Evolutionary conservation across 1,140 invertebrate species (phyloP).

Genomic region (Diabrotica virgifera): DNA sequence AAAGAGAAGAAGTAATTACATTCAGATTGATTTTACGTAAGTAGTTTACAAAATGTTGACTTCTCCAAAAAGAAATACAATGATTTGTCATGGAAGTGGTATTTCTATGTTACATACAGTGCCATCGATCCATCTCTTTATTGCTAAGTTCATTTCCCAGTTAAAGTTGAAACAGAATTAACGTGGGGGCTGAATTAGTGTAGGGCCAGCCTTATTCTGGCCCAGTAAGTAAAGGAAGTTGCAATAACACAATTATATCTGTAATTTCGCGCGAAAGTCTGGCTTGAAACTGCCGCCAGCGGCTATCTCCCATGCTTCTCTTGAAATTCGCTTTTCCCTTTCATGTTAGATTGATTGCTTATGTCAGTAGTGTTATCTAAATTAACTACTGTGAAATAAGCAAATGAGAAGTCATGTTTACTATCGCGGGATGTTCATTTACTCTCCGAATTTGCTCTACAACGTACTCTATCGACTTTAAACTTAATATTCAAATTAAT

Average conservation of each 20-base stretch:
- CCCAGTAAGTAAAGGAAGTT: slow-evolving; percentile 19
- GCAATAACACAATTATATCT: slow-evolving; percentile 29
- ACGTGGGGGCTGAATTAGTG: slow-evolving; percentile 3
- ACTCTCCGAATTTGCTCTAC: slow-evolving; percentile 2
- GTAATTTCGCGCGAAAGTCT: slow-evolving; percentile 25
- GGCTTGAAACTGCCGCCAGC: slow-evolving; percentile 19
- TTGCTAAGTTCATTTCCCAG: too few relatives aligned
- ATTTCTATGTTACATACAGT: too few relatives aligned
- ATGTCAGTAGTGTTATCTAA: slow-evolving; percentile 25
- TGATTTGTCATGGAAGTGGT: too few relatives aligned
- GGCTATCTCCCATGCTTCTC: slow-evolving; percentile 15
- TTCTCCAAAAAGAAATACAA: too few relatives aligned
- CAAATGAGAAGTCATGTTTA: slow-evolving; percentile 14
- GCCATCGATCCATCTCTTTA: too few relatives aligned
- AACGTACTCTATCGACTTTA: neutral
- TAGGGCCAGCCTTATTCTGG: neutral
- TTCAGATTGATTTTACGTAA: too few relatives aligned
- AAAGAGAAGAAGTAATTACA: too few relatives aligned
- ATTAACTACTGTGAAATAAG: slow-evolving; percentile 13
- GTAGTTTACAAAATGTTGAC: too few relatives aligned
- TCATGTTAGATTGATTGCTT: slow-evolving; percentile 27
- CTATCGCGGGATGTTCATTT: neutral
- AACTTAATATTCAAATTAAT: neutral
- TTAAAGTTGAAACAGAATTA: neutral
- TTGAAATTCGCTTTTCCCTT: slow-evolving; percentile 11